Base-by-base conservation (phyloP, 2,888 invertebrate species). In the Serripes groenlandicus region DNA sequence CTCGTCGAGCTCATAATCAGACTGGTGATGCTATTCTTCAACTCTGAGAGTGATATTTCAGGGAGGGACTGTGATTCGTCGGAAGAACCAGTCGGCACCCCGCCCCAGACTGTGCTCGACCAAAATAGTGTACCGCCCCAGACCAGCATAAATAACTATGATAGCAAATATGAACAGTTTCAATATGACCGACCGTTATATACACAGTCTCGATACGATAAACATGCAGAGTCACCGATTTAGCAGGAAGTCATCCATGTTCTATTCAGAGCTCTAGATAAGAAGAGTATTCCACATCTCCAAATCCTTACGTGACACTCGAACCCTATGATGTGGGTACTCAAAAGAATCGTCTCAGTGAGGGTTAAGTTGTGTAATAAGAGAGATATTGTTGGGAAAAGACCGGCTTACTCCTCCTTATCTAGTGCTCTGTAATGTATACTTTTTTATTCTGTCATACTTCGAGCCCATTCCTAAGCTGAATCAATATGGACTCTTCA, bases 1-100 rank as follows among this genome's bases (percentile, higher is more conserved):
- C 80, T 93, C 21, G 86, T 92, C 32, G 92, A 92, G 76, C 85
- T 93, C 0, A 73, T 92, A n/a, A 88, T 91, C 0, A 85, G 92
- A 35, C 88, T 93, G 9, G 34, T 90, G 35, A 81, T 90, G 66
- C 81, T 92, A 35, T 73, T 92, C 23, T 92, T 92, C 74, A 90
- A 92, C 80, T 86, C 92, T 2, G 93, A 93, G 79, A 88, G 82
- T 42, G 86, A 88, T 64, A 64, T 85, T 26, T 87, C 89, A 9
- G 85, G 87, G 32, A 77, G 77, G 4, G 69, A 64, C 66, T 85
- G 79, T 28, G 70, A 75, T 7, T 64, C 71, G 15, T 30, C 52
- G 1, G 78, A 73, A 9, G 81, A 83, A 1, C 69, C 78, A 21
- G 23, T 56, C 28, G 21, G 52, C 2, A 15, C 66, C 23, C 37